These are phyloP conservation scores for Rynchops niger DNA, from an alignment of 2,113 vertebrate genomes.

Conservation along the genomic window DNA sequence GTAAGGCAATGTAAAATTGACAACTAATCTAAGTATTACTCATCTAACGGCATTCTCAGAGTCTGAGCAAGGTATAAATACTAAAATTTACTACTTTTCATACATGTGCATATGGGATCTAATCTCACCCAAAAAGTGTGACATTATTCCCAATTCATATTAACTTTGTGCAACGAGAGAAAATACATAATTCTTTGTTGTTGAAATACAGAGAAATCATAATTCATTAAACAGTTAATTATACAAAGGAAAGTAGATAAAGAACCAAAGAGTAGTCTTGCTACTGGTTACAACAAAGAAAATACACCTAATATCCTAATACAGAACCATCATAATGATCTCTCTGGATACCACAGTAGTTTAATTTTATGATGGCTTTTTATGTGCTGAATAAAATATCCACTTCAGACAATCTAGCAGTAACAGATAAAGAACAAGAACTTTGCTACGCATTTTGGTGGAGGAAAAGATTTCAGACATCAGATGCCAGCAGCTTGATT, in stretches of 20 bases:
- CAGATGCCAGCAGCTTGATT: neutral
- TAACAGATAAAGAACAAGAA: neutral
- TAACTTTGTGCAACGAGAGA: neutral
- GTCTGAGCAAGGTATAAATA: neutral
- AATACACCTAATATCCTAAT: neutral
- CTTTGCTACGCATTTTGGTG: neutral
- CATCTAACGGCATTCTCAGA: neutral
- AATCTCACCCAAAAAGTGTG: neutral
- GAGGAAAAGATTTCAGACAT: neutral
- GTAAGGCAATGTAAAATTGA: slow-evolving; percentile 11
- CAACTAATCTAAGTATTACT: neutral
- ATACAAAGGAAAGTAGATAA: neutral
- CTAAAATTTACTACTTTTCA: neutral
- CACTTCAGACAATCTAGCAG: neutral
- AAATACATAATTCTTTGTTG: neutral
- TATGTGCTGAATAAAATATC: neutral
- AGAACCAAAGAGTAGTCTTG: neutral
- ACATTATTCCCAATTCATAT: neutral
- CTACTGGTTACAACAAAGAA: neutral
- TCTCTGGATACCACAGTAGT: neutral
- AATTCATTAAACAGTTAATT: neutral
- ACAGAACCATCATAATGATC: neutral
- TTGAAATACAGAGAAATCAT: neutral
- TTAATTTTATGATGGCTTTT: neutral
- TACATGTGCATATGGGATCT: neutral